Evolutionary conservation across 2,888 invertebrate genomes (phyloP).

Genomic region (Copidosoma aretas): DNA sequence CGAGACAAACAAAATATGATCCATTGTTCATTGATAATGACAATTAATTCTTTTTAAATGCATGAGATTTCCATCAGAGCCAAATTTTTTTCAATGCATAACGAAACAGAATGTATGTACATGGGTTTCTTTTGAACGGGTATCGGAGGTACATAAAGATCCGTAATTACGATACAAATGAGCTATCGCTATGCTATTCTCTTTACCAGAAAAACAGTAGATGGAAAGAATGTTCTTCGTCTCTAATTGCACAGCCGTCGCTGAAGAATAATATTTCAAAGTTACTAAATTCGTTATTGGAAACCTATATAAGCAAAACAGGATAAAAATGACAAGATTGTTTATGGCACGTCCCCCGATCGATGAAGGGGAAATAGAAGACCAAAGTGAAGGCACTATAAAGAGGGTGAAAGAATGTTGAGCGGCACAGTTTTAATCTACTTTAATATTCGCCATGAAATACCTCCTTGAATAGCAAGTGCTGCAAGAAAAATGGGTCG

Average conservation of each 20-base stretch:
- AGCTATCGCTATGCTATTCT: neutral
- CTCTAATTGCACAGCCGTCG: neutral
- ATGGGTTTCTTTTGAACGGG: neutral
- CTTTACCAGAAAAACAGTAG: neutral
- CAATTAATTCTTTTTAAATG: conserved; percentile 12
- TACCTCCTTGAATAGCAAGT: no score
- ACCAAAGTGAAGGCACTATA: no score
- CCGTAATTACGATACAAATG: neutral
- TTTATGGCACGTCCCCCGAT: no score
- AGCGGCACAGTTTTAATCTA: no score
- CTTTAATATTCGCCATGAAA: no score
- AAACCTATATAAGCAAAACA: neutral
- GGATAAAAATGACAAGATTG: neutral
- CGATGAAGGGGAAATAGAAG: no score
- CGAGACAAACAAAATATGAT: no score
- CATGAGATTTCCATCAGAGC: conserved; percentile 9
- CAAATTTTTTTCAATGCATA: conserved; percentile 15
- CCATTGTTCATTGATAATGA: neutral
- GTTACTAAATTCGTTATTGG: neutral
- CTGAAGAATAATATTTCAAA: neutral
- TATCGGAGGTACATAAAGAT: neutral
- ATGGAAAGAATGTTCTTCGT: neutral
- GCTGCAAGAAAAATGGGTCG: no score
- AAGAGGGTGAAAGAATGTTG: no score
- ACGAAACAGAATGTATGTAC: neutral